Conservation (phyloP, 2,113 vertebrate genomes). For the Struthio camelus region DNA sequence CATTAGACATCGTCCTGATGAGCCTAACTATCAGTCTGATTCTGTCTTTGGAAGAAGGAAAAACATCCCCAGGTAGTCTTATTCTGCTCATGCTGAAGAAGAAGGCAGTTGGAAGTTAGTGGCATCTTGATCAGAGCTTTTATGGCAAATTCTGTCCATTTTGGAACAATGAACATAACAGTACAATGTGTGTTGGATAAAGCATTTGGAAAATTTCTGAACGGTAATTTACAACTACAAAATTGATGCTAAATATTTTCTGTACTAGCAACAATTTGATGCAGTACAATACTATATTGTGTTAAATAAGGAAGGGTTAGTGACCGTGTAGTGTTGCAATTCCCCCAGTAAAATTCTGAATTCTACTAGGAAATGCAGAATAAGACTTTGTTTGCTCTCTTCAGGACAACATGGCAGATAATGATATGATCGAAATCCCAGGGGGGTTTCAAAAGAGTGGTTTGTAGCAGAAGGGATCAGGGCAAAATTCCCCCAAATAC, state of each 20-base stretch:
- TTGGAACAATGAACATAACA: not conserved
- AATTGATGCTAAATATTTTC: slow-evolving; percentile 17
- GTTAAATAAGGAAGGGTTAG: slow-evolving; percentile 28
- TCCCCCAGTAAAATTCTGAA: not conserved
- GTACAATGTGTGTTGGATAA: not conserved
- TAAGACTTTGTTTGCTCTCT: not conserved
- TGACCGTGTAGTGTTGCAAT: not conserved
- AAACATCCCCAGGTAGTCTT: not conserved
- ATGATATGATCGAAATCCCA: not conserved
- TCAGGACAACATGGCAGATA: not conserved
- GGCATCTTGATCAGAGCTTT: slow-evolving; percentile 13
- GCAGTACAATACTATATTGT: not conserved
- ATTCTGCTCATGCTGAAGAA: not conserved
- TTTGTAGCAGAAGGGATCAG: not conserved
- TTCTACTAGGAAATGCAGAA: not conserved
- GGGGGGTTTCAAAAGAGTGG: not conserved
- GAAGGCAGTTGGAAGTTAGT: not conserved
- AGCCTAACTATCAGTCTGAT: not conserved
- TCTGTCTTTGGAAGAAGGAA: not conserved
- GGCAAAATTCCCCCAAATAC: not conserved
- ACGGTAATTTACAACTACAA: slow-evolving; percentile 31
- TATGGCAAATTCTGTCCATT: slow-evolving; percentile 1
- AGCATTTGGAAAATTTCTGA: not conserved
- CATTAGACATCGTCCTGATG: slow-evolving; percentile 10
- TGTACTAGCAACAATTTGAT: not conserved